Evolutionary conservation across 2,888 invertebrate genomes (phyloP).

Genomic region (Agrochola lota): DNA sequence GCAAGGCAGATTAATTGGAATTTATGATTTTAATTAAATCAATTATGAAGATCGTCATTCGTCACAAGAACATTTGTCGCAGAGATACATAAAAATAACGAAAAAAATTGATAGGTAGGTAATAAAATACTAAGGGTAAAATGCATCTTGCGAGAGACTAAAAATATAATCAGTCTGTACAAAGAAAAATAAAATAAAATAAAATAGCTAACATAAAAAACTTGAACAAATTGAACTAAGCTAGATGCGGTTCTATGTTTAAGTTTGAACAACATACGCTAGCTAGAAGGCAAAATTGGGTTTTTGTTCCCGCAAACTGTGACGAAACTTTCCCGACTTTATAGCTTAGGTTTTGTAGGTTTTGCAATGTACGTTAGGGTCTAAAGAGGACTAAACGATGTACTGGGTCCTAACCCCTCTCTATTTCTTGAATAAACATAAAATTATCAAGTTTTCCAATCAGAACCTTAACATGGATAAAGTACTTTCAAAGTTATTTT

Average conservation of each 20-base stretch:
- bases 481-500: not conserved
- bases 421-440: not conserved
- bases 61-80: not conserved
- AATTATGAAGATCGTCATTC: not conserved
- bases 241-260: slow-evolving; percentile 37
- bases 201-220: slow-evolving; percentile 17
- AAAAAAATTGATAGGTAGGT: not conserved
- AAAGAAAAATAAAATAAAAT: slow-evolving; percentile 26
- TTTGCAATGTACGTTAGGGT: not conserved
- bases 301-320: slow-evolving; percentile 55
- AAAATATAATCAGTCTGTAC: not conserved
- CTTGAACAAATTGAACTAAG: slow-evolving; percentile 39
- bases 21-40: not conserved
- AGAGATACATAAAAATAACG: not conserved
- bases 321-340: slow-evolving; percentile 39
- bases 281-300: slow-evolving; percentile 53
- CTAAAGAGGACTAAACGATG: slow-evolving; percentile 23
- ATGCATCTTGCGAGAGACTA: no score
- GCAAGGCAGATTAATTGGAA: not conserved
- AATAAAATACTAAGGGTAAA: not conserved
- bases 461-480: not conserved
- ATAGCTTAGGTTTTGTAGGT: slow-evolving; percentile 27
- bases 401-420: not conserved
- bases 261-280: slow-evolving; percentile 52
- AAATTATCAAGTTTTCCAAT: not conserved